phyloP scores from a whole-genome alignment of 2,888 invertebrate genomes.

The Scrobipalpa atriplicella region DNA sequence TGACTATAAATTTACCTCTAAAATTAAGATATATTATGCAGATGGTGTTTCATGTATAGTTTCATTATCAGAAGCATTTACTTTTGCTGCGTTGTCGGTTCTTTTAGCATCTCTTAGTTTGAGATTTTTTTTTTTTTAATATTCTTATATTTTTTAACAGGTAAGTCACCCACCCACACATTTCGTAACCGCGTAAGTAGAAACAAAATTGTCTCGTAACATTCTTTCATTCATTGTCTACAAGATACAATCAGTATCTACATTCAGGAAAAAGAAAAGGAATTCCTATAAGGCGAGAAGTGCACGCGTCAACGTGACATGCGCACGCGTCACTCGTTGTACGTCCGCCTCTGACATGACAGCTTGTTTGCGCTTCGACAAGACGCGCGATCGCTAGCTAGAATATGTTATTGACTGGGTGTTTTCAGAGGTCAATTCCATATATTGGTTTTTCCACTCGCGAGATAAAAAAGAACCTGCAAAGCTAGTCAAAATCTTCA shows the following conservation, averaged over 20 bases:
- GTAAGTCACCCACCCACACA: slow-evolving; percentile 29
- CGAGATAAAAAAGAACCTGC: too few species aligned
- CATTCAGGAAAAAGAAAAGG: background rate
- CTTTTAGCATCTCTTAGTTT: background rate
- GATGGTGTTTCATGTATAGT: too few species aligned
- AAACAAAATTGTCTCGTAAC: background rate
- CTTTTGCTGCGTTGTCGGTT: background rate
- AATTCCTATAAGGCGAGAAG: slow-evolving; percentile 13
- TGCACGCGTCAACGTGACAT: slow-evolving; percentile 26
- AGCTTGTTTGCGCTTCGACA: slow-evolving; percentile 13
- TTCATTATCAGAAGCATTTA: background rate
- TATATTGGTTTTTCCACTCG: background rate
- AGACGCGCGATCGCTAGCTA: background rate
- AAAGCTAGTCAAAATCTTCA: too few species aligned
- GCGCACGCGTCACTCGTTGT: slow-evolving; percentile 22
- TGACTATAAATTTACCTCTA: background rate
- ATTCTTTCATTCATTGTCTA: background rate
- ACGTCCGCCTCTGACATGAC: slow-evolving; percentile 34
- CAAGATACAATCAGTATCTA: too few species aligned
- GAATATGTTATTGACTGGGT: background rate
- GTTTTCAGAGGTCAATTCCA: background rate
- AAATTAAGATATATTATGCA: too few species aligned
- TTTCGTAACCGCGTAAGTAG: background rate
- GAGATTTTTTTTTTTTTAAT: slow-evolving; percentile 4
- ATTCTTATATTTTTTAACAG: slow-evolving; percentile 29